Evolutionary conservation across 1,140 invertebrate species (phyloP), one percentile per base, ranked within the genome.

Genomic region (Eubasilissa regina): DNA sequence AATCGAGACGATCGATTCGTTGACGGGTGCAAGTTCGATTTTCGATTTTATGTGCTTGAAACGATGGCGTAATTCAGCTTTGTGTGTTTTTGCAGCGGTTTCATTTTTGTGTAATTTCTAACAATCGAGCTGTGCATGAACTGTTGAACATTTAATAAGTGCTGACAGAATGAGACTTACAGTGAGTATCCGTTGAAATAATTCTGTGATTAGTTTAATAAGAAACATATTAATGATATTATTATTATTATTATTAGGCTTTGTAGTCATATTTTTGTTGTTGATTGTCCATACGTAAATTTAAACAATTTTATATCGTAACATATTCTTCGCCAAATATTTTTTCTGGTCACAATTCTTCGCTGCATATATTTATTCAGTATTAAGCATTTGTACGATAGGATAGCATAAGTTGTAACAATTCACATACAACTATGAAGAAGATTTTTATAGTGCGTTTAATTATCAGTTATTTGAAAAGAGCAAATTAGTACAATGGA

Each of bases 161-260:
- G 70, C 21, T 44, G 35, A 10, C 53, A 74, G 70, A 47, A 74
- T 74, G 70, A 55, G 53, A 56, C 12, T 74, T 35, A 74, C 25
- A 43, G 70, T 74, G 53, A 74, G 56, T 60, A 19, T 19, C 1
- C 10, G 48, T 13, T 51, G 11, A 51, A 15, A 13, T 51, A 51
- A 15, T 51, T 51, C 11, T 51, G 48, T 51, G n/a, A 4, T 51
- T 51, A 51, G n/a, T 3, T 51, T 35, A 35, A 6, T 35, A 35
- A 35, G 6, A 35, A 35, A 35, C n/a, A n/a, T n/a, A n/a, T n/a
- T n/a, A n/a, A n/a, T n/a, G n/a, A n/a, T n/a, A n/a, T n/a, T n/a
- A n/a, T n/a, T n/a, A n/a, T n/a, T 35, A 3, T 6, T 35, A 35
- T 35, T 35, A 35, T 3, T 35, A 51, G 48, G 48, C n/a, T 51